A percentile compares a stretch with the other conserved stretches of the same genome.
These are phyloP conservation scores for Tiliqua scincoides DNA, from an alignment of 2,113 vertebrate species.

Conservation along the genomic window DNA sequence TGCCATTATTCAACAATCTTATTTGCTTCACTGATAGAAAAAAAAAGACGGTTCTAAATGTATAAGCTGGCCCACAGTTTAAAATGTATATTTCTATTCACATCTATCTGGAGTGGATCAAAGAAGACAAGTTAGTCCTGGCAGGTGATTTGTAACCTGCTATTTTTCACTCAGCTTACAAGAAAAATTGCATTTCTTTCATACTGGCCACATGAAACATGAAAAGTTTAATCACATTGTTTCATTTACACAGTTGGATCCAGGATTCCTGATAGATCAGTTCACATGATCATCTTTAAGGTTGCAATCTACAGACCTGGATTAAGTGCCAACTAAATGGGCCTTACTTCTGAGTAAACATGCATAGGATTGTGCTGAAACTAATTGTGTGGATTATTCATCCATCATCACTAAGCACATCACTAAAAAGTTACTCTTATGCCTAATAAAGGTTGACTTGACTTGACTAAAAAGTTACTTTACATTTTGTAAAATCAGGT, in stretches of 20 bases:
- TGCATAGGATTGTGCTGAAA: neutral
- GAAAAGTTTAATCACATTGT: neutral
- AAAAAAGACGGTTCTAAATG: neutral
- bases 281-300: neutral
- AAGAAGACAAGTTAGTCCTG: constrained; percentile 15
- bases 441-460: too few species aligned
- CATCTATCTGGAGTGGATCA: accelerated
- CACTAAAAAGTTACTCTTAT: neutral
- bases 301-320: too few species aligned
- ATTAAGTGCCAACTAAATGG: too few species aligned
- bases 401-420: neutral
- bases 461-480: neutral
- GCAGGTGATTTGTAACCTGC: neutral
- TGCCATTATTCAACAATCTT: neutral
- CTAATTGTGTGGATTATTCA: neutral
- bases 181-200: neutral
- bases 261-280: neutral
- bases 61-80: constrained; percentile 8
- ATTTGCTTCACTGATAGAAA: constrained; percentile 7
- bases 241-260: neutral
- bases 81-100: neutral
- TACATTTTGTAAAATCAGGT: neutral
- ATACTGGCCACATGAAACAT: neutral
- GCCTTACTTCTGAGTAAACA: too few species aligned
- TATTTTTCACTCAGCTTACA: neutral